Evolutionary conservation across 2,797 vertebrate genomes (phyloP).

Genomic region (Denticeps clupeoides): DNA sequence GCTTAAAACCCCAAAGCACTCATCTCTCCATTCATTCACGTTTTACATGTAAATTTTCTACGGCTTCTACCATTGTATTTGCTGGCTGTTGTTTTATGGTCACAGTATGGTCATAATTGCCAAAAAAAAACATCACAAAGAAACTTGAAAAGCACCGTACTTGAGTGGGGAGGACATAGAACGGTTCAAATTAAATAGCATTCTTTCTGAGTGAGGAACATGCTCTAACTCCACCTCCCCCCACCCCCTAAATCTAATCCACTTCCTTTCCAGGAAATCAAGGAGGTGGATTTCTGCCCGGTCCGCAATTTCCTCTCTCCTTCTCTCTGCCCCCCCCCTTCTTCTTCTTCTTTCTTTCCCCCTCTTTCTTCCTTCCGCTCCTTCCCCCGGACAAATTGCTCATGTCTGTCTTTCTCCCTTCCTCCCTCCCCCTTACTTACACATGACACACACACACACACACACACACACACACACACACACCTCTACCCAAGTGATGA

Average conservation of each 20-base stretch:
- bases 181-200: conserved; percentile 38
- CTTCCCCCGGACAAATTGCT: no score
- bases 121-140: no score
- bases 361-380: conserved; percentile 1
- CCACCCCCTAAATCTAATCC: conserved; percentile 48
- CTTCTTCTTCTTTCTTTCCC: neutral
- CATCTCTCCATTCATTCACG: no score
- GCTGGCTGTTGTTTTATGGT: no score
- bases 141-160: no score
- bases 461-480: neutral
- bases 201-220: conserved; percentile 49
- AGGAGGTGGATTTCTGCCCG: conserved; percentile 82
- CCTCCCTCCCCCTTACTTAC: no score
- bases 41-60: no score
- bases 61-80: no score
- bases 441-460: neutral
- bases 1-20: no score
- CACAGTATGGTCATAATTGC: no score
- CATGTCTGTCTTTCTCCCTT: no score
- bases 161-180: neutral
- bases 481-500: neutral
- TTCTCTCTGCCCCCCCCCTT: conserved; percentile 44
- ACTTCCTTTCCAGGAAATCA: conserved; percentile 89
- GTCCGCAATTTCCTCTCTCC: conserved; percentile 83
- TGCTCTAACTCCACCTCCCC: conserved; percentile 31